Evolutionary conservation across 2,797 vertebrate species (phyloP).

Genomic region (Sebastes baramenuke): DNA sequence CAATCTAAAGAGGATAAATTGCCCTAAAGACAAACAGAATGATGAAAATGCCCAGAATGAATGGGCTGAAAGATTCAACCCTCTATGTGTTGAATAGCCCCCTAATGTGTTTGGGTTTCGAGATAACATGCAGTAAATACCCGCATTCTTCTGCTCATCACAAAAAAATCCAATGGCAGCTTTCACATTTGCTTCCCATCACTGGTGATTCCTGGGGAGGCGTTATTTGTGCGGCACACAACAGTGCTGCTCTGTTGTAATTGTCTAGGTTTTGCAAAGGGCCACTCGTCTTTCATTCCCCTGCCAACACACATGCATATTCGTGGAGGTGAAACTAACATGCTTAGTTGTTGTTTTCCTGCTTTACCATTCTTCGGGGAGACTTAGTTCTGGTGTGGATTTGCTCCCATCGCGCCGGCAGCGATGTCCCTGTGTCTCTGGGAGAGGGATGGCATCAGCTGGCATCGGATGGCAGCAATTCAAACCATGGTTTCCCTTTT

Average conservation of each 20-base stretch:
- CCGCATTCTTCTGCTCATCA: slow-evolving; percentile 69
- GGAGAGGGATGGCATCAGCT: slow-evolving; percentile 73
- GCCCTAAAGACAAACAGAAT: slow-evolving; percentile 74
- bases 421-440: slow-evolving; percentile 70
- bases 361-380: slow-evolving; percentile 72
- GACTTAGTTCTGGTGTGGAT: slow-evolving; percentile 81
- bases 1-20: slow-evolving; percentile 75
- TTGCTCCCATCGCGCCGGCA: slow-evolving; percentile 72
- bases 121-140: slow-evolving; percentile 79
- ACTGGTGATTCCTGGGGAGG: slow-evolving; percentile 74
- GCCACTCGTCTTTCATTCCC: slow-evolving; percentile 76
- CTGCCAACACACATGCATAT: slow-evolving; percentile 78
- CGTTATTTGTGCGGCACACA: slow-evolving; percentile 73
- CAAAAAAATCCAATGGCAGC: slow-evolving; percentile 73
- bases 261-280: slow-evolving; percentile 76
- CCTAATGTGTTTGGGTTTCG: slow-evolving; percentile 81
- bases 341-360: slow-evolving; percentile 84
- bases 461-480: slow-evolving; percentile 71
- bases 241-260: slow-evolving; percentile 69
- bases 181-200: slow-evolving; percentile 79
- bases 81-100: slow-evolving; percentile 72
- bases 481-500: slow-evolving; percentile 67
- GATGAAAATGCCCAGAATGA: slow-evolving; percentile 74
- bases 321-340: slow-evolving; percentile 80
- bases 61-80: slow-evolving; percentile 70